phyloP scores from a whole-genome alignment of 2,797 vertebrate genomes.

The Eulemur albifrons region DNA sequence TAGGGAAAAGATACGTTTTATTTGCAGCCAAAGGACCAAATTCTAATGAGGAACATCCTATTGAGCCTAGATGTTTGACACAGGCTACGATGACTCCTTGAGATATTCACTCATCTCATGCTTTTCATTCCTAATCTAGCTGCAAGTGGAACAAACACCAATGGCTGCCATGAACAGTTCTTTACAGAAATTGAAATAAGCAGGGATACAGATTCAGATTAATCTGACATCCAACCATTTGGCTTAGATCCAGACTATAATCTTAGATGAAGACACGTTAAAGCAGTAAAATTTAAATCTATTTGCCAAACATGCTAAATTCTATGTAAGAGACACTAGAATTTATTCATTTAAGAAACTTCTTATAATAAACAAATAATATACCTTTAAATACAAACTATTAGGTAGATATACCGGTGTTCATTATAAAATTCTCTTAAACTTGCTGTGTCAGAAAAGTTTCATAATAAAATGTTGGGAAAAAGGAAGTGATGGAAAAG shows the following conservation, averaged over 20 bases:
- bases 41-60: neutral
- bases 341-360: constrained; percentile 20
- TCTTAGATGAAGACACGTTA: neutral
- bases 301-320: constrained; percentile 30
- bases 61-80: neutral
- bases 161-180: neutral
- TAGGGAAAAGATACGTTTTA: neutral
- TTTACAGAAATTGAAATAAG: neutral
- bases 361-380: neutral
- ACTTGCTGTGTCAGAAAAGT: neutral
- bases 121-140: neutral
- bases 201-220: neutral
- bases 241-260: constrained; percentile 1
- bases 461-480: neutral
- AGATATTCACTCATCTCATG: neutral
- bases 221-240: neutral
- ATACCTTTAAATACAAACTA: constrained; percentile 25
- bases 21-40: neutral
- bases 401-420: neutral
- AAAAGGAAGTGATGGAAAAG: neutral
- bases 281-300: neutral
- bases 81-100: neutral
- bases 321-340: neutral
- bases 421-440: constrained; percentile 23
- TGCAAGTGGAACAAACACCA: neutral